Evolutionary conservation across 2,113 vertebrate species (phyloP), one percentile per base, ranked within the genome.

Genomic region (Mustela lutreola): DNA sequence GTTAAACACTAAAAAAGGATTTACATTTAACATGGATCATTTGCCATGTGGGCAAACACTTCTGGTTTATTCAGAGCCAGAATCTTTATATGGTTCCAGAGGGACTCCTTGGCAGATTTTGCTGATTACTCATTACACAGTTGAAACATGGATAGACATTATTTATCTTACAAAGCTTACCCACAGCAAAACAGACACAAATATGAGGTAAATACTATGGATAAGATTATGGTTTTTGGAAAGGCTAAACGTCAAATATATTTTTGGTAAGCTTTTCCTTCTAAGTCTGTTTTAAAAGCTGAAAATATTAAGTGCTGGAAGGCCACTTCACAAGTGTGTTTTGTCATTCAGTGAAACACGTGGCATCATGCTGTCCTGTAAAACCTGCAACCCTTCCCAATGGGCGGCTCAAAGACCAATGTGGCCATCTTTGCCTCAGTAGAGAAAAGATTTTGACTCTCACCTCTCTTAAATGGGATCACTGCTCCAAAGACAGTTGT

Each of bases 191-290:
- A 92, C 24, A 96, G 97, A 95, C 81, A 92, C 19, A 95, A 85
- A 95, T 90, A 92, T 79, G 89, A 98, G 82, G 96, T 97, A 98
- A 97, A 98, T 84, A 96, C 58, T 83, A 87, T 89, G 93, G 94
- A 94, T 91, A 95, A 95, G 89, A 83, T 33, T 22, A 96, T 28
- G 75, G 75, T 90, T 91, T 85, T 80, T 92, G 33, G 65, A 96
- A 97, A 94, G 97, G 85, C 60, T 96, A 97, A 97, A 94, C 78
- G 91, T 70, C 86, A 96, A 93, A 91, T 36, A 0, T 50, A 94
- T 36, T 95, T 83, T 96, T 94, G 71, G 86, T 94, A 78, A 90
- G 63, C 70, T 87, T 94, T 97, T 95, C 94, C 28, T 92, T 91
- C n/a, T 50, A 73, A 96, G 91, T 76, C 97, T 65, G 16, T 95